These are phyloP conservation scores for Oryzias woworae DNA, from an alignment of 2,113 vertebrate species.

Conservation along the genomic window DNA sequence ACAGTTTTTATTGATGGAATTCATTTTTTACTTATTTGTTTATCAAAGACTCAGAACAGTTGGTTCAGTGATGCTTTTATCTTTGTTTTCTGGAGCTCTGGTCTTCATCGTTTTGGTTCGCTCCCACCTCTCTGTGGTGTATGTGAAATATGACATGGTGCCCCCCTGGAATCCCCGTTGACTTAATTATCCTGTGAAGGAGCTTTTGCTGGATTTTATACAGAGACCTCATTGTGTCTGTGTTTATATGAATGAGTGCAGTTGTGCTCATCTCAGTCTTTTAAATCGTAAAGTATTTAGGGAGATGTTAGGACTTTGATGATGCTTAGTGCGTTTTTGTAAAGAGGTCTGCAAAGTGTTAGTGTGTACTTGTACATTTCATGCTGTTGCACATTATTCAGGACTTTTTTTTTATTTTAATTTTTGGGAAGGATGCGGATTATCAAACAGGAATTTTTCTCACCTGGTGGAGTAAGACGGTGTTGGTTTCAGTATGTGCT, in stretches of 20 bases:
- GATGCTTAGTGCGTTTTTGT: too few species aligned
- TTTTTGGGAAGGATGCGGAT: too few species aligned
- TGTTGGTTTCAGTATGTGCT: slow-evolving; percentile 7
- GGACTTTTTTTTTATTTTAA: too few species aligned
- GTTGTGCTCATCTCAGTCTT: slow-evolving; percentile 1
- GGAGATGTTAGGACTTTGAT: too few species aligned
- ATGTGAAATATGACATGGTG: slow-evolving; percentile 59
- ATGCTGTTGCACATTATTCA: neutral
- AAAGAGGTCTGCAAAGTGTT: too few species aligned
- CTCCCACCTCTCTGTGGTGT: slow-evolving; percentile 11
- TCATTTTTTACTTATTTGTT: slow-evolving; percentile 17
- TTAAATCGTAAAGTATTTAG: neutral
- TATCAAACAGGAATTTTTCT: too few species aligned
- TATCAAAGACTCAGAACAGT: slow-evolving; percentile 14
- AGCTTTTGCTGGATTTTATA: slow-evolving; percentile 31
- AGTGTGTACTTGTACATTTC: neutral
- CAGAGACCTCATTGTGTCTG: slow-evolving; percentile 54
- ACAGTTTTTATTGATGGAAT: neutral
- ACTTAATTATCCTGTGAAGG: slow-evolving; percentile 46
- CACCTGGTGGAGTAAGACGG: neutral
- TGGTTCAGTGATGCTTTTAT: slow-evolving; percentile 10
- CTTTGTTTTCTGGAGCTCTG: slow-evolving; percentile 14
- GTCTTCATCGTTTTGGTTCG: slow-evolving; percentile 13
- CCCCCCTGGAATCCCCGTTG: slow-evolving; percentile 49
- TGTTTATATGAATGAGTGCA: slow-evolving; percentile 7